These are phyloP conservation scores for Brachylomia viminalis DNA, from an alignment of 2,888 invertebrate species.

Conservation along the genomic window DNA sequence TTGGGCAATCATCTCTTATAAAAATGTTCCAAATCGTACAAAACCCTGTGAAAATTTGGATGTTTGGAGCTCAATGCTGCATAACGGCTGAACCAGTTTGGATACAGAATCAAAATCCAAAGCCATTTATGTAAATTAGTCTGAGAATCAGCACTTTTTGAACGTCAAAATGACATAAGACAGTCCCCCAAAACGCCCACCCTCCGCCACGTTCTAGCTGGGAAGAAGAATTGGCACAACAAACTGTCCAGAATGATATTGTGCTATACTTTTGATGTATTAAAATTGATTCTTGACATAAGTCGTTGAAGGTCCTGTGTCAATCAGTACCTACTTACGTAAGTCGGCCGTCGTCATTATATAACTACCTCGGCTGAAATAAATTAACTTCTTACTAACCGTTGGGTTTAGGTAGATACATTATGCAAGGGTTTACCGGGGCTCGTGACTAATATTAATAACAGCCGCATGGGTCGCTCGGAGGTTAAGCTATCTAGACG, in stretches of 20 bases:
- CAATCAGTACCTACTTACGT: neutral
- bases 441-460: neutral
- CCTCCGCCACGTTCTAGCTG: neutral
- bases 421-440: neutral
- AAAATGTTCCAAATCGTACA: neutral
- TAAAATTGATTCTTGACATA: neutral
- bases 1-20: neutral
- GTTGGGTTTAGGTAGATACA: neutral
- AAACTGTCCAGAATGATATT: neutral
- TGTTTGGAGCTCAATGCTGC: neutral
- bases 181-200: neutral
- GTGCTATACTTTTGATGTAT: neutral
- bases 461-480: neutral
- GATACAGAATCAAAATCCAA: neutral
- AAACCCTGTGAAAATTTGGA: neutral
- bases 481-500: neutral
- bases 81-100: neutral
- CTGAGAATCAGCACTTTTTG: neutral
- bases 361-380: neutral
- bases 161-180: neutral
- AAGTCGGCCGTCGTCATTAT: neutral
- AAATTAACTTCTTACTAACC: constrained; percentile 5
- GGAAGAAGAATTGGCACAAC: neutral
- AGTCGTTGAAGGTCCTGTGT: neutral
- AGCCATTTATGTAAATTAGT: neutral